Base-by-base conservation (phyloP, 2,797 vertebrate genomes). In the Danio choprae region DNA sequence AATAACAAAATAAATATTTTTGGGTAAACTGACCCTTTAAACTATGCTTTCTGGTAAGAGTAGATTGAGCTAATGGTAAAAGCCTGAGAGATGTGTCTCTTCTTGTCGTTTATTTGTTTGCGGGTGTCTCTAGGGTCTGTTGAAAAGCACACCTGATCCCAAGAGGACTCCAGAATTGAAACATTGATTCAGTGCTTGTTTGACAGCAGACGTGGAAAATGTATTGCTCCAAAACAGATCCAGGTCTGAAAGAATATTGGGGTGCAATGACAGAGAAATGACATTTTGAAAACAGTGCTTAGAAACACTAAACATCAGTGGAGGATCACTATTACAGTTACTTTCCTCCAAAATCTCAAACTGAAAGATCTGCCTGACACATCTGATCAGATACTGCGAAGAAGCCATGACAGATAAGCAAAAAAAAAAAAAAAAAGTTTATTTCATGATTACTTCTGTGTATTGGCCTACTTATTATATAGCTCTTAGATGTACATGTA, bases 101-200 rank as follows among this genome's bases (percentile, higher is more conserved):
- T 44, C 18, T 74, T 29, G 55, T 79, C 41, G 6, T 83, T 71
- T 64, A 69, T 83, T 79, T 83, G 63, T 73, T 74, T 83, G 36
- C 40, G 13, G 46, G 40, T 71, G 53, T 67, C 76, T 67, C 70
- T 29, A 48, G 69, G 76, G 76, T 72, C 15, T 29, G 29, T 43
- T 53, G 44, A 75, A 53, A 75, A 71, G 74, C 56, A n/a, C 55
- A 75, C 64, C 46, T 29, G 73, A 76, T 74, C 78, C 72, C 53
- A 69, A 50, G 65, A 69, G 62, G 59, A 58, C 48, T 13, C 1
- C 10, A 55, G 59, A 72, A 67, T 56, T 62, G 58, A 80, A 80
- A 63, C 72, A 60, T 59, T 76, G 82, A 83, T 76, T 80, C 55
- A 80, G 48, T 80, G 73, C 58, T 77, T 62, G 53, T 70, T 70